Conservation (phyloP, 2,113 vertebrate genomes). For the Camelus bactrianus region DNA sequence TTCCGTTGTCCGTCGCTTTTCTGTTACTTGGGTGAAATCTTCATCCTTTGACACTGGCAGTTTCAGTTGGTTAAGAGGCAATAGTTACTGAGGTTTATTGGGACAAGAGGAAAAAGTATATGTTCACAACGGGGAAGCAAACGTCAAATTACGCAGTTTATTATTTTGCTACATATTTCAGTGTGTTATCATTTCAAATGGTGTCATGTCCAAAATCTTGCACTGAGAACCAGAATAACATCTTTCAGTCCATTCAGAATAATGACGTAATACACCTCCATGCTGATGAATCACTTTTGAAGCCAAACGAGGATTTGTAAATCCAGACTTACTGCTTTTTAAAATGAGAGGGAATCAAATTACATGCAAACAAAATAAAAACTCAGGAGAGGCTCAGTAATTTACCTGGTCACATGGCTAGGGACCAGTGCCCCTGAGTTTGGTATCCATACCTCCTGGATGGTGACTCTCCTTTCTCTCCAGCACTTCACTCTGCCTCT, state of each 20-base stretch:
- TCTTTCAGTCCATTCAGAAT: background rate
- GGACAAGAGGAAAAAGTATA: background rate
- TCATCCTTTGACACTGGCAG: background rate
- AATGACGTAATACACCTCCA: background rate
- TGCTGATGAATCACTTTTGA: background rate
- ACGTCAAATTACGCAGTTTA: background rate
- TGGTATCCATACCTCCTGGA: background rate
- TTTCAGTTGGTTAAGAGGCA: background rate
- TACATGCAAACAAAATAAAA: background rate
- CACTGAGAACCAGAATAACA: background rate
- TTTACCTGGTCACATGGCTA: background rate
- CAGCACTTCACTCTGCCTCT: fast-evolving
- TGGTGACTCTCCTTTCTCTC: background rate
- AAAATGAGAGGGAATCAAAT: background rate
- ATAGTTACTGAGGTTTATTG: background rate
- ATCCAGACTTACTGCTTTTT: background rate
- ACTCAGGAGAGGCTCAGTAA: background rate
- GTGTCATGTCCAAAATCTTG: background rate
- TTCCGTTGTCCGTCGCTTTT: background rate
- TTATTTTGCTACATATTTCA: background rate
- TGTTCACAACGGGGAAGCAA: background rate
- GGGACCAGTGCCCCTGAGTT: background rate
- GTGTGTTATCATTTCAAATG: background rate
- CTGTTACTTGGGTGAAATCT: background rate
- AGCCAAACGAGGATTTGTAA: background rate